Percentiles rank a stretch among this genome's conserved stretches.
Conservation (phyloP, 1,140 invertebrate genomes). For the Dendrolimus kikuchii region DNA sequence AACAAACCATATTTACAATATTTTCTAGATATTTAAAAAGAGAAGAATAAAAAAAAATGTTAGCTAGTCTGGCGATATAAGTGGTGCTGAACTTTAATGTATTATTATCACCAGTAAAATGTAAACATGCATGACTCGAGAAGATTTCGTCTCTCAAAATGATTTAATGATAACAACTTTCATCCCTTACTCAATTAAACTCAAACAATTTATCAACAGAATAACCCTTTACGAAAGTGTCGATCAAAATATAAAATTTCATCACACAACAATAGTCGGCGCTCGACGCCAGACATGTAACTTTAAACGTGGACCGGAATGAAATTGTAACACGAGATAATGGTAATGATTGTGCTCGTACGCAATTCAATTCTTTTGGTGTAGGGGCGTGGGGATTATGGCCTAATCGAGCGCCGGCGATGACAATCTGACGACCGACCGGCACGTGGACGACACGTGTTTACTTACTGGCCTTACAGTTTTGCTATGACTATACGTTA, state of each 20-base stretch:
- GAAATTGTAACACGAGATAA: slow-evolving; percentile 55
- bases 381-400: slow-evolving; percentile 52
- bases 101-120: no score
- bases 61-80: no score
- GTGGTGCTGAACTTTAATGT: no score
- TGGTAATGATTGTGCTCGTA: slow-evolving; percentile 37
- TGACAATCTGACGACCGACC: slow-evolving; percentile 52
- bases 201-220: slow-evolving; percentile 2
- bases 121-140: no score
- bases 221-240: slow-evolving; percentile 24
- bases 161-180: slow-evolving; percentile 26
- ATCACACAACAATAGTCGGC: slow-evolving; percentile 8
- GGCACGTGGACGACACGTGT: slow-evolving; percentile 25
- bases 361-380: slow-evolving; percentile 46
- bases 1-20: no score
- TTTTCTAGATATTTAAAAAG: no score
- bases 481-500: no score
- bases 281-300: slow-evolving; percentile 14
- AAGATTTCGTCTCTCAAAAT: no score
- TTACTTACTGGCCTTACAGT: no score
- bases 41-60: no score
- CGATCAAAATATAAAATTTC: slow-evolving; percentile 32
- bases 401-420: slow-evolving; percentile 56
- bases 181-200: slow-evolving; percentile 4
- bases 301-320: slow-evolving; percentile 25